Conservation (phyloP, 2,113 vertebrate species). For the Trochalopteron elliotii region DNA sequence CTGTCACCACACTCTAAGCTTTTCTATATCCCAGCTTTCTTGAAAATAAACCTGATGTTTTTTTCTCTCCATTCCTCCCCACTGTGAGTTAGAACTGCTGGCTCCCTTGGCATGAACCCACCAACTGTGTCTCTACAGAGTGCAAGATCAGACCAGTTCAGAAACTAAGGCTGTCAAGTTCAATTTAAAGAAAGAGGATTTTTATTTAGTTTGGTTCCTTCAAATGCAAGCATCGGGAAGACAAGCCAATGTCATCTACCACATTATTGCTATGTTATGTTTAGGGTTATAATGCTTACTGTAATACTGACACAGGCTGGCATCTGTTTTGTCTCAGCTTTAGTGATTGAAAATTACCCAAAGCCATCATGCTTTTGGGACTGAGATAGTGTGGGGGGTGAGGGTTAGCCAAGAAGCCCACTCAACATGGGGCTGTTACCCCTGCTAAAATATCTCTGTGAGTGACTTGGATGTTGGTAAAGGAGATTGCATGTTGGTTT, state of each 20-base stretch:
- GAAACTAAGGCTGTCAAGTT: conserved; percentile 21
- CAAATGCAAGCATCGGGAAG: not conserved
- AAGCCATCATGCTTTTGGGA: not conserved
- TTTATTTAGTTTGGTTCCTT: conserved; percentile 42
- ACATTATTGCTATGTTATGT: conserved; percentile 10
- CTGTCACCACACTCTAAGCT: not conserved
- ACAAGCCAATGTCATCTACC: not conserved
- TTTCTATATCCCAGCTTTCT: not conserved
- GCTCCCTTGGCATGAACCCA: not conserved
- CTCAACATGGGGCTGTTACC: not conserved
- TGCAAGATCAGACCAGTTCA: not conserved
- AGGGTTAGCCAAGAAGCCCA: not conserved
- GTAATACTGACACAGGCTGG: conserved; percentile 23
- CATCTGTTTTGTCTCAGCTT: conserved; percentile 45
- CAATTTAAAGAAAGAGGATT: conserved; percentile 26
- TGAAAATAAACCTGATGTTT: not conserved
- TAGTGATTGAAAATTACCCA: conserved; percentile 9
- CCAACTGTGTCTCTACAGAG: not conserved
- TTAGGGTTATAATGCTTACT: conserved; percentile 18
- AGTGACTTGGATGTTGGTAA: conserved; percentile 18
- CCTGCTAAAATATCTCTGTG: not conserved
- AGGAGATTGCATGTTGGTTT: conserved; percentile 39
- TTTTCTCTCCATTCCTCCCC: accelerated
- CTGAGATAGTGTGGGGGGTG: not conserved
- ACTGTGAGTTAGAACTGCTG: not conserved